phyloP scores from a whole-genome alignment of 2,797 vertebrate genomes.

The Euthynnus affinis region DNA sequence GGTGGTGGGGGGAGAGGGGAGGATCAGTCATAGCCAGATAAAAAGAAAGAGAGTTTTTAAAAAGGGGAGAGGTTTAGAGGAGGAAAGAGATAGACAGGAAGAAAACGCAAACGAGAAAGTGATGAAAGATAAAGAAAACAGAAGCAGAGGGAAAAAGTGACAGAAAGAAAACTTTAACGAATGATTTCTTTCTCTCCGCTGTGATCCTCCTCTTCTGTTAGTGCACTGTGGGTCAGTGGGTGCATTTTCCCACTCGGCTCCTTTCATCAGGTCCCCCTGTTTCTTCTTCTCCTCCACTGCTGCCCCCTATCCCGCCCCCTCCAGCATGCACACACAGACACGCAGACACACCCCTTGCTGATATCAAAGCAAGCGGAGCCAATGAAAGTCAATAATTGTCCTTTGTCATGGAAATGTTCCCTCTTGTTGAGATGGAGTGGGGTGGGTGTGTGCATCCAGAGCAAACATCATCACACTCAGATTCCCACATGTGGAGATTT shows the following conservation, averaged over 20 bases:
- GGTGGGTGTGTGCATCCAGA: slow-evolving; percentile 72
- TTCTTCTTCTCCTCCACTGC: slow-evolving; percentile 64
- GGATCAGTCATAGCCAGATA: slow-evolving; percentile 62
- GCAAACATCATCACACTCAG: slow-evolving; percentile 80
- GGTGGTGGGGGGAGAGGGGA: slow-evolving; percentile 5
- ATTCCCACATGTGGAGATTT: slow-evolving; percentile 83
- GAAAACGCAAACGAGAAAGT: slow-evolving; percentile 50
- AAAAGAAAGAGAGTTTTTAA: slow-evolving; percentile 43
- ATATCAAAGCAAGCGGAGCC: slow-evolving; percentile 84
- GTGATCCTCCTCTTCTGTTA: slow-evolving; percentile 70
- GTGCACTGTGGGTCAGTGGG: slow-evolving; percentile 76
- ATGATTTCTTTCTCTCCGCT: slow-evolving; percentile 69
- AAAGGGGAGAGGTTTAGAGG: slow-evolving; percentile 20
- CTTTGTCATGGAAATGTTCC: slow-evolving; percentile 87
- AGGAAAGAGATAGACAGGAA: slow-evolving; percentile 24
- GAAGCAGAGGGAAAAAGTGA: slow-evolving; percentile 16
- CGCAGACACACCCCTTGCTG: slow-evolving; percentile 78
- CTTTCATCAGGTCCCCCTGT: slow-evolving; percentile 77
- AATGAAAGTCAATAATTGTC: slow-evolving; percentile 88
- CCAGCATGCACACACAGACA: slow-evolving; percentile 68
- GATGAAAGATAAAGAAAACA: slow-evolving; percentile 47
- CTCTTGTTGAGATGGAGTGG: slow-evolving; percentile 78
- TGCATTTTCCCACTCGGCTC: slow-evolving; percentile 80
- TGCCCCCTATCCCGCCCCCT: slow-evolving; percentile 54
- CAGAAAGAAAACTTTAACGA: slow-evolving; percentile 55